phyloP scores from a whole-genome alignment of 2,888 invertebrate genomes.

The Lysandra coridon region DNA sequence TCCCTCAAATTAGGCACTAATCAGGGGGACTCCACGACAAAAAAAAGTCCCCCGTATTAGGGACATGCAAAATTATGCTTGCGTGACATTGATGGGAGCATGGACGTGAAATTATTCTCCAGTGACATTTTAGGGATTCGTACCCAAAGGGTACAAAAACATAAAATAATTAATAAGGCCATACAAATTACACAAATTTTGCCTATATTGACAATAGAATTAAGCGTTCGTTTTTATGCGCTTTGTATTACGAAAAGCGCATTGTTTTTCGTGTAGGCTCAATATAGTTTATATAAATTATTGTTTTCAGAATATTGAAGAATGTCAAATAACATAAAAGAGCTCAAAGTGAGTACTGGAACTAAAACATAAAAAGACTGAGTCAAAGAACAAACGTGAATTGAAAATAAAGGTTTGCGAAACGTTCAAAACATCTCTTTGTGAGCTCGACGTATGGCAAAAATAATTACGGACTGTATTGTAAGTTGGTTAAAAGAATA shows the following conservation, averaged over 20 bases:
- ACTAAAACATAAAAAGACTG: neutral
- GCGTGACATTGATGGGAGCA: too few relatives aligned
- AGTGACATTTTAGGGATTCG: too few relatives aligned
- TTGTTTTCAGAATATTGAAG: neutral
- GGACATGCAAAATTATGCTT: too few relatives aligned
- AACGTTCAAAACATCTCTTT: conserved; percentile 13
- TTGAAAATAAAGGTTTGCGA: conserved; percentile 15
- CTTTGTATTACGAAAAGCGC: neutral
- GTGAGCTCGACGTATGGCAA: neutral
- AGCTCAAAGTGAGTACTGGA: neutral
- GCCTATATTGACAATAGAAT: too few relatives aligned
- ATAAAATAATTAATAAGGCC: too few relatives aligned
- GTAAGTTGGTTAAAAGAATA: neutral
- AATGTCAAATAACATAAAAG: neutral
- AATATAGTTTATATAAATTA: neutral
- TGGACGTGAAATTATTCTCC: too few relatives aligned
- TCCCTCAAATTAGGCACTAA: too few relatives aligned
- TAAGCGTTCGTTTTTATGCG: neutral
- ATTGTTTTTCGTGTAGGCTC: neutral
- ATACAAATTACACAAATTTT: too few relatives aligned
- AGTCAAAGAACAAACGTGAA: neutral
- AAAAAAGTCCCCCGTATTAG: too few relatives aligned
- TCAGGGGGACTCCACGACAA: too few relatives aligned
- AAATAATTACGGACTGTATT: neutral
- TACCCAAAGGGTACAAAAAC: too few relatives aligned